phyloP scores from a whole-genome alignment of 2,113 vertebrate genomes.

The Orycteropus afer region DNA sequence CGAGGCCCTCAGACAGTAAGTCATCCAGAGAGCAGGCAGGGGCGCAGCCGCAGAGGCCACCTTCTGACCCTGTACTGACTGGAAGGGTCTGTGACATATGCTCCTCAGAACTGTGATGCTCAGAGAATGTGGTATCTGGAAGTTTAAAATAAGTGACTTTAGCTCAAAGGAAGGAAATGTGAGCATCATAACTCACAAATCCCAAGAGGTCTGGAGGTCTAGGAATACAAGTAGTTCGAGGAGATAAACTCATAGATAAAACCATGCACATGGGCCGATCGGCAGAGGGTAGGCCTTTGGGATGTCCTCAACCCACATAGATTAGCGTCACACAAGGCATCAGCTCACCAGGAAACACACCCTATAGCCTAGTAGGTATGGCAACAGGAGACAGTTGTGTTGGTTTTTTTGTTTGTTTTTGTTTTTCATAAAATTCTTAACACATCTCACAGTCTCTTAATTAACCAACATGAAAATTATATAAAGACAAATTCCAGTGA shows the following conservation, averaged over 20 bases:
- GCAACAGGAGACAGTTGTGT: not conserved
- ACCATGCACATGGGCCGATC: not conserved
- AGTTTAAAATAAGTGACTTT: not conserved
- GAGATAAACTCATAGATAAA: not conserved
- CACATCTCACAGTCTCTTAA: not conserved
- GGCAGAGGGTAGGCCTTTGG: not conserved
- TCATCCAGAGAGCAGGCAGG: not conserved
- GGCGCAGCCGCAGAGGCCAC: accelerated
- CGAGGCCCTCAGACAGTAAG: constrained; percentile 91
- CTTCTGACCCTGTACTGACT: accelerated
- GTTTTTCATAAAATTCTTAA: not conserved
- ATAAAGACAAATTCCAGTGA: not conserved
- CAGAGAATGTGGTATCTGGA: not conserved
- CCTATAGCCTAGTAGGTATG: not conserved
- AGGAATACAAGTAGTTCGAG: not conserved
- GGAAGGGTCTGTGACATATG: not conserved
- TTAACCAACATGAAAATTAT: not conserved
- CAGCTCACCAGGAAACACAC: not conserved
- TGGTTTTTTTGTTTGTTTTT: not conserved
- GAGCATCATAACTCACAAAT: not conserved
- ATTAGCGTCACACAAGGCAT: not conserved
- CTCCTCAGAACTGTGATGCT: accelerated
- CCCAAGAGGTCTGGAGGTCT: not conserved
- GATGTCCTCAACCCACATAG: not conserved
- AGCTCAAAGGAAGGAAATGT: not conserved